Evolutionary conservation across 1,140 invertebrate genomes (phyloP), one percentile per base, ranked within the genome.

Genomic region (Hesperophylax magnus): DNA sequence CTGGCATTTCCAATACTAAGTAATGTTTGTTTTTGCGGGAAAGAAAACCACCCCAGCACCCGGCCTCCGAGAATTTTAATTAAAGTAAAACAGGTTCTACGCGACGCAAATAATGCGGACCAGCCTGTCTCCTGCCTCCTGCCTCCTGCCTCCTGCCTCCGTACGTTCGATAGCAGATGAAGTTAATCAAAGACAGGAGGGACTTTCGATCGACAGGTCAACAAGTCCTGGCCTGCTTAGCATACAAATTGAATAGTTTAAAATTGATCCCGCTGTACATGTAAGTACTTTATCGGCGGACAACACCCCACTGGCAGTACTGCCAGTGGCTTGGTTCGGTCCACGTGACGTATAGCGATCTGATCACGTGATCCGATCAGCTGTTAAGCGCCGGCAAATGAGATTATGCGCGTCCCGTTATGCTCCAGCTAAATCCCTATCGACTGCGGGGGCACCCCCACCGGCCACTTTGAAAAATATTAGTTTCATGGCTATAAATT

Each of bases 211-310:
- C 39, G 69, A 54, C 69, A 72, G 69, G 69, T 72, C 69, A 72
- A 72, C 69, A 72, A 67, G 63, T 27, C 63, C 63, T 17, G 17
- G 69, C 18, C 69, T 72, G 47, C 47, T 72, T 72, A 72, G 69
- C 69, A 72, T 72, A 72, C 47, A 72, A 72, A 72, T 72, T 72
- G 69, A 72, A 72, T 72, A 72, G 69, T 72, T 72, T 72, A 54
- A 72, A 72, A 72, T 72, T 11, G 47, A 72, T 72, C 52, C 20
- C 2, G 17, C 47, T 31, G 69, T 52, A n/a, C n/a, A 24, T 72
- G 27, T 54, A 52, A 72, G 69, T 72, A 22, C 47, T 72, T 24
- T 72, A 72, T 72, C 69, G 22, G 11, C 20, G 69, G 39, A 72
- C 69, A 72, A 14, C 69, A 72, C 39, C 63, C 39, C 39, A 14